Percentiles rank a stretch among this genome's conserved stretches.
phyloP scores from a whole-genome alignment of 1,140 invertebrate genomes.

The Brachionus sp. region DNA sequence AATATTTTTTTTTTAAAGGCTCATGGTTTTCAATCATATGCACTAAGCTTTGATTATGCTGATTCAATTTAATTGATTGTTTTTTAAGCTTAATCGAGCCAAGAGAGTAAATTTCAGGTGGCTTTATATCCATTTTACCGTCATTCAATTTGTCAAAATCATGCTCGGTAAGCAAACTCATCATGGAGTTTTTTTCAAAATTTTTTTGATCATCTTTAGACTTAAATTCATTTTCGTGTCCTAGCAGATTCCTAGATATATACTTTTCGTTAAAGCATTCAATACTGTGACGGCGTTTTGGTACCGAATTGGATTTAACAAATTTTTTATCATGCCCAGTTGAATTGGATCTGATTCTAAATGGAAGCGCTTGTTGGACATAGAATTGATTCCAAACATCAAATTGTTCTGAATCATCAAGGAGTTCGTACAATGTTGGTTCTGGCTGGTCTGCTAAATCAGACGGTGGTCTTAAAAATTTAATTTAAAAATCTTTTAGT shows the following conservation, averaged over 20 bases:
- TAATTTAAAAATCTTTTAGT: neutral
- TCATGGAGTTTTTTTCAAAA: neutral
- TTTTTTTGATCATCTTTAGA: neutral
- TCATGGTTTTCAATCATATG: neutral
- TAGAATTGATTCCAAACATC: neutral
- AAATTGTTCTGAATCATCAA: neutral
- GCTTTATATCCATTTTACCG: neutral
- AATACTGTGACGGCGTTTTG: neutral
- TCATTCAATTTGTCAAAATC: neutral
- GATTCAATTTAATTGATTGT: neutral
- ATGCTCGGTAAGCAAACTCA: neutral
- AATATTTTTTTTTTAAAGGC: neutral
- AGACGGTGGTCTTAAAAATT: slow-evolving; percentile 5
- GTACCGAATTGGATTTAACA: neutral
- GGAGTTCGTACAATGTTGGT: slow-evolving; percentile 5
- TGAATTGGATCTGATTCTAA: slow-evolving; percentile 6
- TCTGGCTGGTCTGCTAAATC: neutral
- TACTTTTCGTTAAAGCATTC: neutral
- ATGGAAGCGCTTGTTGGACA: neutral
- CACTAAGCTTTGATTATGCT: neutral
- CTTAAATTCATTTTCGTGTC: neutral
- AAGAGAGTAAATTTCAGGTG: neutral
- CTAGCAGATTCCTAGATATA: neutral
- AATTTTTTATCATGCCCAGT: neutral
- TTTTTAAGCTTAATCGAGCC: neutral